Base-by-base conservation (phyloP, 2,797 vertebrate genomes). In the Anabas testudineus region DNA sequence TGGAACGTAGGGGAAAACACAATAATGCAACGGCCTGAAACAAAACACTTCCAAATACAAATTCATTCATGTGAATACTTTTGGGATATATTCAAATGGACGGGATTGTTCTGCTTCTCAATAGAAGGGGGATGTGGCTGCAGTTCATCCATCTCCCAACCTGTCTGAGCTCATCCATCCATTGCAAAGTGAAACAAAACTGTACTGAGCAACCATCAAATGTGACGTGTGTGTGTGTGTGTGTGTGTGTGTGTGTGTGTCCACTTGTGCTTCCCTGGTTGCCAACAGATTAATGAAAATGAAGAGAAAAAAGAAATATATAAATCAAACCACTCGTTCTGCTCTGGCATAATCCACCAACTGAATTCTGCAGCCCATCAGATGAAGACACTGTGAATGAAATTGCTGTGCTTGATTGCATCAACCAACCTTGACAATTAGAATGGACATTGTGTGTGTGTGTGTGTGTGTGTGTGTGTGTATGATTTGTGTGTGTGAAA, bases 401-500 rank as follows among this genome's bases (percentile, higher is more conserved):
- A 89, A 78, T 72, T 49, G 67, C 75, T 74, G 47, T 74, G 74
- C 87, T 89, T 65, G 74, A 87, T 85, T 61, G 57, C 63, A 67
- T 81, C 78, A 76, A 75, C 71, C 83, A 68, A 63, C 75, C 59
- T 73, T 68, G 61, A 61, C 80, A 71, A 69, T 76, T 72, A 54
- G 54, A 67, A 39, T 42, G 58, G 74, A 60, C 58, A 41, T 24
- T 22, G 49, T 68, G 49, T 9, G 22, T 28, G 41, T 47, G n/a
- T 24, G 49, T 49, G 59, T 22, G 30, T 22, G 9, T 10, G 24
- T 22, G 30, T 4, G 39, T 26, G 43, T n/a, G 41, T 45, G 24
- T 43, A 39, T 42, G 16, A 47, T 15, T 10, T 4, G 13, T 21
- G 19, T 36, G 54, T 21, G 14, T 0, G 7, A 32, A 52, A 55